Conservation (phyloP, 2,797 vertebrate genomes). For the Thalassophryne amazonica region DNA sequence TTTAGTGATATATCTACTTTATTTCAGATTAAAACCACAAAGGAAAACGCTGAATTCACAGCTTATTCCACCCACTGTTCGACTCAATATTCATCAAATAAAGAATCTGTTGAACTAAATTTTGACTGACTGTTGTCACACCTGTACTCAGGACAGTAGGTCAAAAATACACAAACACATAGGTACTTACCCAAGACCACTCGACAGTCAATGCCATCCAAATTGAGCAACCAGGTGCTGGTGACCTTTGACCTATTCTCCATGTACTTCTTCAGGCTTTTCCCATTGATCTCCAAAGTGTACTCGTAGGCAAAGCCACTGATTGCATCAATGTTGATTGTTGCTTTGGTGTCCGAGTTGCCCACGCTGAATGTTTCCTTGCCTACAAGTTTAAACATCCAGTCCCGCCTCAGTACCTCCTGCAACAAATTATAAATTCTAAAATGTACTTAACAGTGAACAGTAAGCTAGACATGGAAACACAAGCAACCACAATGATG, state of each 20-base stretch:
- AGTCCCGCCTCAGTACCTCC: conserved; percentile 91
- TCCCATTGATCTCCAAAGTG: conserved; percentile 94
- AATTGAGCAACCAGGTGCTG: conserved; percentile 91
- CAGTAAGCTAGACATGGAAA: too few relatives aligned
- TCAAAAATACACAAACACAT: not conserved
- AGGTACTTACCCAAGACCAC: conserved; percentile 88
- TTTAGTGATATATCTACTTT: too few relatives aligned
- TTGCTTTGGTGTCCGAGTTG: conserved; percentile 86
- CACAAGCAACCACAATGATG: too few relatives aligned
- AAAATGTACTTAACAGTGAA: not conserved
- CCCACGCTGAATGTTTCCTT: conserved; percentile 94
- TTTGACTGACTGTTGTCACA: too few relatives aligned
- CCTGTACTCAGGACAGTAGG: not conserved
- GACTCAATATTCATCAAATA: not conserved
- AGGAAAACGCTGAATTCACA: too few relatives aligned
- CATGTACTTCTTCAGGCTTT: conserved; percentile 93
- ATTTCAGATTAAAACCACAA: too few relatives aligned
- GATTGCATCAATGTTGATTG: conserved; percentile 94
- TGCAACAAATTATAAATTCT: conserved; percentile 38
- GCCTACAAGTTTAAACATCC: conserved; percentile 98
- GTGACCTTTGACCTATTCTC: conserved; percentile 95
- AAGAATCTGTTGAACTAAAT: too few relatives aligned
- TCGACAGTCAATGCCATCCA: conserved; percentile 88
- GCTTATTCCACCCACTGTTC: too few relatives aligned
- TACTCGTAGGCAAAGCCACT: conserved; percentile 95